A percentile compares a stretch with the other conserved stretches of the same genome.
Conservation (phyloP, 2,888 invertebrate genomes). For the Papilio demoleus region DNA sequence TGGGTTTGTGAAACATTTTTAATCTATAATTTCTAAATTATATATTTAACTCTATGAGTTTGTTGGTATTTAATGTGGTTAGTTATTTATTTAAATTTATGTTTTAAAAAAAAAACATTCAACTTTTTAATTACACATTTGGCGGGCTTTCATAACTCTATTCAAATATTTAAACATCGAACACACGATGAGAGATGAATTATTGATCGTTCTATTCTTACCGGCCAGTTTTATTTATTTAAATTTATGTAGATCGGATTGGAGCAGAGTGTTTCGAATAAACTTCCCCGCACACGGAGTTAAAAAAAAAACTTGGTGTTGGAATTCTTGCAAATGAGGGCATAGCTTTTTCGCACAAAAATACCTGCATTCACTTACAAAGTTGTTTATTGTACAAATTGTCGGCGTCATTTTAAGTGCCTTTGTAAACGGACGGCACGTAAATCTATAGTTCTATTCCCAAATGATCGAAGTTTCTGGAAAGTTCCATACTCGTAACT, state of each 20-base stretch:
- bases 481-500: neutral
- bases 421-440: conserved; percentile 25
- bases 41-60: neutral
- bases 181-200: conserved; percentile 40
- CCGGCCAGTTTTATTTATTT: conserved; percentile 55
- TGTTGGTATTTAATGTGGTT: neutral
- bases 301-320: conserved; percentile 21
- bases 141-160: conserved; percentile 39
- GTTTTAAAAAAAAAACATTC: neutral
- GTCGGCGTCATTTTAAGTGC: conserved; percentile 25
- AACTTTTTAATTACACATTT: conserved; percentile 44
- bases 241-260: conserved; percentile 71
- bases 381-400: conserved; percentile 33
- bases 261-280: conserved; percentile 61
- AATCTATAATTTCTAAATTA: neutral
- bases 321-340: conserved; percentile 34
- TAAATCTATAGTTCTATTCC: conserved; percentile 12
- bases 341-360: conserved; percentile 20
- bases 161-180: conserved; percentile 42
- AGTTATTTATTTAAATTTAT: neutral
- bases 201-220: conserved; percentile 40
- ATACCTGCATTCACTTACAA: conserved; percentile 14
- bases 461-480: conserved; percentile 4
- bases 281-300: conserved; percentile 38
- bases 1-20: neutral